Evolutionary conservation across 2,888 invertebrate genomes (phyloP).

Genomic region (Cryptocephalus moraei): DNA sequence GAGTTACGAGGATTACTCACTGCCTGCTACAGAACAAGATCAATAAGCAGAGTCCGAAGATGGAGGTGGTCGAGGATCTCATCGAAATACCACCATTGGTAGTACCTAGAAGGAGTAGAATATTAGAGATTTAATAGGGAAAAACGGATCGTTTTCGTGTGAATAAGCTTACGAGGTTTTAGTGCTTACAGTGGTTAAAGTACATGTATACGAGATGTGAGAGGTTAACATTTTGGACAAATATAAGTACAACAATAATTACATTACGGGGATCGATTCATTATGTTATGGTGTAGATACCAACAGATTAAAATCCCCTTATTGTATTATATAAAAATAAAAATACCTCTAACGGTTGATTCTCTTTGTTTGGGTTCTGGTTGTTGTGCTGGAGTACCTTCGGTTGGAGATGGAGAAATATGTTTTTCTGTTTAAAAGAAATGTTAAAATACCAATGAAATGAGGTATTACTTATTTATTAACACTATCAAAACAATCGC

Average conservation of each 20-base stretch:
- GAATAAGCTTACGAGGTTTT: too few relatives aligned
- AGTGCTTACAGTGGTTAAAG: neutral
- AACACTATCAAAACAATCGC: too few relatives aligned
- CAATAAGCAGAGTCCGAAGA: too few relatives aligned
- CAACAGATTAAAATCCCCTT: neutral
- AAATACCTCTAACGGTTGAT: slow-evolving; percentile 24
- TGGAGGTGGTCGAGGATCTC: too few relatives aligned
- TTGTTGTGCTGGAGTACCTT: slow-evolving; percentile 19
- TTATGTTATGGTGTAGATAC: neutral
- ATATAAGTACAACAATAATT: neutral
- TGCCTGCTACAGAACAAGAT: too few relatives aligned
- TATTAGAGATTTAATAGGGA: too few relatives aligned
- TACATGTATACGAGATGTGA: too few relatives aligned
- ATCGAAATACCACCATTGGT: too few relatives aligned
- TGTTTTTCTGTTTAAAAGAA: slow-evolving; percentile 22
- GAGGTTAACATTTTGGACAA: neutral
- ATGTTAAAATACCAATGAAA: slow-evolving; percentile 14
- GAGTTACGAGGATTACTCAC: too few relatives aligned
- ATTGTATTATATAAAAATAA: too few relatives aligned
- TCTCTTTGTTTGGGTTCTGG: slow-evolving; percentile 19
- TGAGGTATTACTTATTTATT: neutral
- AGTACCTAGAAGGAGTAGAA: too few relatives aligned
- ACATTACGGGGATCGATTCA: neutral
- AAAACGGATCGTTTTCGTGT: too few relatives aligned
- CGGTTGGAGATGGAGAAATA: slow-evolving; percentile 12